Base-by-base conservation (phyloP, 2,888 invertebrate genomes). In the Lasioglossum vierecki region DNA sequence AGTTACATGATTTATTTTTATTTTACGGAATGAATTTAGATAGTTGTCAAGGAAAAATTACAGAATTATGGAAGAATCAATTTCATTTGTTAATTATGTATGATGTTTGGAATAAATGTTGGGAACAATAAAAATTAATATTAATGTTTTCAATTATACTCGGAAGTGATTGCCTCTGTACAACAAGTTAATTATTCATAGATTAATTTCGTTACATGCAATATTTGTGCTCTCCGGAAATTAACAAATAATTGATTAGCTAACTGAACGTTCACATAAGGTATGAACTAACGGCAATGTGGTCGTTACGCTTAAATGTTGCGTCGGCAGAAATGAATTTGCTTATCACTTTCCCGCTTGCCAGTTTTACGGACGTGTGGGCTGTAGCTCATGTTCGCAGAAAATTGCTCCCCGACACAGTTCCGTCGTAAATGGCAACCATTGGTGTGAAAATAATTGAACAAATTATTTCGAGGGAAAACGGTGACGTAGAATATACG, bases 281-380 rank as follows among this genome's bases (percentile, higher is more conserved):
- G 18, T 13, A 26, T n/a, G 22, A 68, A 41, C 26, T 46, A 70
- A 77, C 60, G n/a, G 46, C 5, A 15, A 15, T 5, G 53, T 9
- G 41, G 41, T 49, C 57, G 39, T 75, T 79, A 72, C 63, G 15
- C 39, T 44, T 53, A 60, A 71, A 41, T 39, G 63, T 77, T 74
- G 49, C 41, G 35, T 72, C 53, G 22, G 22, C 11, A 53, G 15
- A 66, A 66, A n/a, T 76, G 57, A 26, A 76, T 70, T 68, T 76
- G 79, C 76, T 79, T 76, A 85, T 79, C 73, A 66, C 60, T 77
- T 84, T 72, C 22, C 4, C 22, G 60, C 2, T n/a, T 72, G 35
- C 39, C 13, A 49, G 26, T 49, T 79, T 66, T 53, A 68, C 79
- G 41, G 41, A 78, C 71, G 79, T 84, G 81, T 68, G 82, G 80